Base-by-base conservation (phyloP, 2,113 vertebrate species). In the Zosterops lateralis region DNA sequence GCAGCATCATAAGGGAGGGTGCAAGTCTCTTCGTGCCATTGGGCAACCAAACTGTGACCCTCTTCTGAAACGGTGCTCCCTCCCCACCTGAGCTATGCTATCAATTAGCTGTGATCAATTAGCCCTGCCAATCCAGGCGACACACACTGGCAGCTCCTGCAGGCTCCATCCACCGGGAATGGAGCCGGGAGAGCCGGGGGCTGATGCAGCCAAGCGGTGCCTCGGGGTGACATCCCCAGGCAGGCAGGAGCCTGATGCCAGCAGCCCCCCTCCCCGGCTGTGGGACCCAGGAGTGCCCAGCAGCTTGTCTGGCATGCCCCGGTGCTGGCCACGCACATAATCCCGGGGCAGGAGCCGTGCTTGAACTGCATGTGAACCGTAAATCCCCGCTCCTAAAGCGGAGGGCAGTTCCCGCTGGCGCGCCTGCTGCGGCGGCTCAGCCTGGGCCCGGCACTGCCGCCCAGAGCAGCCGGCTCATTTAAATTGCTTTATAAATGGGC, bases 401-500 rank as follows among this genome's bases (percentile, higher is more conserved):
- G 73, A 83, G 95, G 95, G 94, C 92, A 95, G 88, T 7, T 81
- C 83, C 89, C 29, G 57, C 84, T 90, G 96, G 87, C 61, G 44
- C 3, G 54, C 90, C 94, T 73, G 96, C 86, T 87, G 91, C 13
- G 62, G 78, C 45, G 1, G 92, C 78, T 92, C 83, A 77, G 87
- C 76, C 73, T 3, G 70, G 36, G 34, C 71, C 18, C 3, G 45
- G 87, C 70, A 2, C 83, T 17, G 83, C 76, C 5, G 61, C 78
- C 82, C 68, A 5, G 25, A 87, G 90, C 90, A 71, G 77, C 84
- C 50, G 3, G 84, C 92, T 95, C 87, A 73, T 95, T 90, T 94
- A 93, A 96, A 97, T 95, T 89, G 89, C 87, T 81, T 92, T 96
- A 95, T 76, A 95, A 95, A 90, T 79, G 86, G 76, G 74, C 92